Base-by-base conservation (phyloP, 2,797 vertebrate species). In the Pangasius sanitwongsei region DNA sequence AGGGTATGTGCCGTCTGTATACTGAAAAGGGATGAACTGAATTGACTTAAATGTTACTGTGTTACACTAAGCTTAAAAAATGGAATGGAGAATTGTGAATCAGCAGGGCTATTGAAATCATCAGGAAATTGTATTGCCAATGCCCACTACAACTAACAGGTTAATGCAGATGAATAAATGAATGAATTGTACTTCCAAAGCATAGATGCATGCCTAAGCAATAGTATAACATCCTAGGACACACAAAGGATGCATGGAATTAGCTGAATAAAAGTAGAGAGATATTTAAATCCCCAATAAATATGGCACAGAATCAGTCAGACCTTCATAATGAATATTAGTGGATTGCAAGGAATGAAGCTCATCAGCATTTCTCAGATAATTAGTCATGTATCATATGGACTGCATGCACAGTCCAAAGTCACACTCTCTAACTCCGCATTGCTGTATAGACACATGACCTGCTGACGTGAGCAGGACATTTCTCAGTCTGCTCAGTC, bases 1-100 rank as follows among this genome's bases (percentile, higher is more conserved):
- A 98, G 98, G 97, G 99, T 99, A 97, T 93, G 96, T 97, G 37
- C 28, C 2, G n/a, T 59, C 70, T 20, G 23, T 31, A 28, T 6
- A 63, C 4, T 72, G 48, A 34, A 72, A 77, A 89, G 6, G 34
- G 5, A 63, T 67, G 11, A 81, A 85, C 18, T 85, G 59, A 89
- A 85, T 37, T 37, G 48, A 81, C 55, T 69, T 72, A 70, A 81
- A 74, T 55, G 23, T 28, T 74, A 59, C 28, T 57, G n/a, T 34
- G 18, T 77, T 86, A 48, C 15, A 31, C 41, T 31, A 3, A 20
- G 28, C 18, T 65, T 48, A 37, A 59, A 44, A 37, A 37, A 57
- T 37, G 7, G 6, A 37, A 11, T 37, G 18, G 12, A 28, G 3
- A 41, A 61, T 41, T 61, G 37, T 25, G 53, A 59, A 81, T 23